These are phyloP conservation scores for Cordilura impudica DNA, from an alignment of 2,888 invertebrate species.

Conservation along the genomic window DNA sequence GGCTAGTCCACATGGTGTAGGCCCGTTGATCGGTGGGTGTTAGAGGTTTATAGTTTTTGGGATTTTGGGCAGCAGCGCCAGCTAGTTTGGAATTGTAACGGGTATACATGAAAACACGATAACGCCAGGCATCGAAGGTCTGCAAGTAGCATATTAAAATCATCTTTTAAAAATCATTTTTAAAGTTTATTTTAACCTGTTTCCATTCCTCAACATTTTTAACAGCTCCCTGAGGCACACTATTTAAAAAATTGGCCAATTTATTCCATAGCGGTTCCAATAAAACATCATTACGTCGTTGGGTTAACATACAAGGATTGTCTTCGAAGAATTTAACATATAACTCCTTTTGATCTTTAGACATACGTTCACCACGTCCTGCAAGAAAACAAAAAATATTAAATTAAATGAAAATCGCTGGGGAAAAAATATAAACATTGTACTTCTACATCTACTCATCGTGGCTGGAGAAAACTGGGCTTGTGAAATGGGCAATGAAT, in stretches of 20 bases:
- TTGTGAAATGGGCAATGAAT: constrained; percentile 63
- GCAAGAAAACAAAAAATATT: constrained; percentile 30
- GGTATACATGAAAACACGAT: constrained; percentile 75
- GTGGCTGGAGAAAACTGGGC: constrained; percentile 70
- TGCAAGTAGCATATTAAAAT: constrained; percentile 15
- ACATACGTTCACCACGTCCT: constrained; percentile 75
- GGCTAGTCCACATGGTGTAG: constrained; percentile 75
- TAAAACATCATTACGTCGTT: constrained; percentile 72
- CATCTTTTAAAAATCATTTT: neutral
- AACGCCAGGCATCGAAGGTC: constrained; percentile 75
- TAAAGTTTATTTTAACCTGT: constrained; percentile 62
- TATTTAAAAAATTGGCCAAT: constrained; percentile 71
- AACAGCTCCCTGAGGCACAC: constrained; percentile 73
- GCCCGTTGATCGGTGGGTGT: constrained; percentile 74
- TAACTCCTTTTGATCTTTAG: constrained; percentile 74
- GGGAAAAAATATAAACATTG: constrained; percentile 33
- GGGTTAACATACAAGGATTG: constrained; percentile 74
- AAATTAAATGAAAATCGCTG: neutral
- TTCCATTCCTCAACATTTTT: constrained; percentile 76
- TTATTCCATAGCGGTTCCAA: constrained; percentile 73
- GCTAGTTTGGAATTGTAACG: constrained; percentile 74
- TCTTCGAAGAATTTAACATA: constrained; percentile 75
- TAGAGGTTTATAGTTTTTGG: constrained; percentile 73
- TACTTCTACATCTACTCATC: constrained; percentile 73
- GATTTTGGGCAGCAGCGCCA: constrained; percentile 72